Base-by-base conservation (phyloP, 2,888 invertebrate species). In the Sisyra nigra region DNA sequence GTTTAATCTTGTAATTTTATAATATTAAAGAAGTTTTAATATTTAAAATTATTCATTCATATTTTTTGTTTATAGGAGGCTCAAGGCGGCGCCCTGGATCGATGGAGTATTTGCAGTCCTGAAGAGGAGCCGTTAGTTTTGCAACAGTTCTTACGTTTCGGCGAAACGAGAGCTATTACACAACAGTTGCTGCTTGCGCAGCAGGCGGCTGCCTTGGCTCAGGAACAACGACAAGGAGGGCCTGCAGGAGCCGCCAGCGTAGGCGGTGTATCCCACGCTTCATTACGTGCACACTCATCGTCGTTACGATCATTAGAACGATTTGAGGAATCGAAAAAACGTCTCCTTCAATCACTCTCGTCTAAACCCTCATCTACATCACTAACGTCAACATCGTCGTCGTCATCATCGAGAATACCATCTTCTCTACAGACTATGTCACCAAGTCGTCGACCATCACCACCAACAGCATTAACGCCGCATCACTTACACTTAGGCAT, bases 41-140 rank as follows among this genome's bases (percentile, higher is more conserved):
- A 4, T 13, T 4, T 32, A 3, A 11, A 32, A 32, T 32, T 32
- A 11, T 11, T 32, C n/a, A 32, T 11, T 11, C 48, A n/a, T n/a
- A n/a, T 54, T 53, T 52, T 52, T n/a, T 65, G 67, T 62, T 72
- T 70, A 3, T 69, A 88, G 87, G 86, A 87, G 68, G 74, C 80
- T 54, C 76, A 82, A 65, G 81, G 86, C 54, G 75, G 77, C 61
- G 74, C 82, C 57, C 72, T 88, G 64, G 87, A 88, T 70, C 77
- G 82, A 71, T 91, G 91, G 89, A 80, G 78, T 56, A 80, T 88
- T 59, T 82, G 84, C 60, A 83, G 81, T 54, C 72, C 79, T 56
- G 84, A 89, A 61, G 91, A 92, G 66, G 89, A 92, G 69, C 84
- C 83, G 59, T 72, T 89, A 66, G 87, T 91, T 52, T 72, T 92